A percentile compares a stretch with the other conserved stretches of the same genome.
Conservation (phyloP, 2,113 vertebrate species). For the Trichechus manatus region DNA sequence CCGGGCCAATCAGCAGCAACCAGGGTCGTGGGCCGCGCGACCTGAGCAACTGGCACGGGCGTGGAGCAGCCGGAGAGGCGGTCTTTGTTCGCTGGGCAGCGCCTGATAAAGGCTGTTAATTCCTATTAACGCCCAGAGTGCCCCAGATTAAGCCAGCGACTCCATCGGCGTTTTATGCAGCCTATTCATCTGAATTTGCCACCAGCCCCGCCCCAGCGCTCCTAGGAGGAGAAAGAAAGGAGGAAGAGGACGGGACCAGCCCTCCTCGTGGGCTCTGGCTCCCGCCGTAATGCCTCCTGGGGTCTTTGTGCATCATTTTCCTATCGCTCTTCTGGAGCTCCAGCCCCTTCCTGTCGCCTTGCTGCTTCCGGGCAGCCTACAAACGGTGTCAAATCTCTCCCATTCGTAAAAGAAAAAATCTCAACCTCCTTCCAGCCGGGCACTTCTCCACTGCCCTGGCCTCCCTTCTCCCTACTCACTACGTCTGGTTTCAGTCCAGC, state of each 20-base stretch:
- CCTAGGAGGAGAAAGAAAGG: neutral
- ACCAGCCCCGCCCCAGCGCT: neutral
- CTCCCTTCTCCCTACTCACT: neutral
- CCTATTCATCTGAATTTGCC: neutral
- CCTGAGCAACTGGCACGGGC: rapidly evolving
- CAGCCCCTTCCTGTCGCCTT: neutral
- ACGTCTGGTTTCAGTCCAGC: neutral
- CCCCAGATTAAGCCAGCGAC: neutral
- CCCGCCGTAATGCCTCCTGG: neutral
- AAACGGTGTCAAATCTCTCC: neutral
- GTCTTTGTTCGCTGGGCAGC: rapidly evolving
- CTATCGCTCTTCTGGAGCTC: neutral
- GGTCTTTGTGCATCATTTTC: neutral
- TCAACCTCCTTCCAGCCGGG: neutral
- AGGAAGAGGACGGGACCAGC: neutral
- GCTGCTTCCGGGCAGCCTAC: neutral
- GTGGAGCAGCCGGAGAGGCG: rapidly evolving
- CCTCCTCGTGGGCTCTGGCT: neutral
- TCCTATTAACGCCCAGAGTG: too few relatives aligned
- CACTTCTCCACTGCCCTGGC: neutral
- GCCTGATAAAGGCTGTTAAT: rapidly evolving
- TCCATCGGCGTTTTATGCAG: neutral
- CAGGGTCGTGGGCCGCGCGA: rapidly evolving
- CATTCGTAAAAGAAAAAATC: neutral
- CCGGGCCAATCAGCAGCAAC: neutral